Evolutionary conservation across 2,888 invertebrate genomes (phyloP).

Genomic region (Aleiodes testaceus): DNA sequence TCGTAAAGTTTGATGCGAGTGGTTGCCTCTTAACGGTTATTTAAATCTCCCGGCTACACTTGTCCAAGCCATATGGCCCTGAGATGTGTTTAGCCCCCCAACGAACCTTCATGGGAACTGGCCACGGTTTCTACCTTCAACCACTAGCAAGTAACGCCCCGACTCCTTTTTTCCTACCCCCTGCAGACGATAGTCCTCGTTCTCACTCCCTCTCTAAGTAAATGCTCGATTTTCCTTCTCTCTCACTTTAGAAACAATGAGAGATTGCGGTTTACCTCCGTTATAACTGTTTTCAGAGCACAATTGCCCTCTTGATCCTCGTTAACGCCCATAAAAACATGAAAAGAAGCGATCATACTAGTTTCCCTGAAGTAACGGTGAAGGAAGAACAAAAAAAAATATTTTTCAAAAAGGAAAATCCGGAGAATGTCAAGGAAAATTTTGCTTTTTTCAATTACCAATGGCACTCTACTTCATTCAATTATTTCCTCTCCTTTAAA

Average conservation of each 20-base stretch:
- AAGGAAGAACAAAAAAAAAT: neutral
- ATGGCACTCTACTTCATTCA: neutral
- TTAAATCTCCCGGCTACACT: constrained; percentile 72
- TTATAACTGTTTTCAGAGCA: constrained; percentile 32
- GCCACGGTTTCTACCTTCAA: constrained; percentile 55
- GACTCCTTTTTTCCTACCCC: constrained; percentile 49
- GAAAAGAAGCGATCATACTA: constrained; percentile 36
- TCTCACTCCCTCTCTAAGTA: constrained; percentile 60
- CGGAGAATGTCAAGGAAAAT: too few relatives aligned
- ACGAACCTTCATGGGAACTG: constrained; percentile 73
- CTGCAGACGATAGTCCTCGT: constrained; percentile 62
- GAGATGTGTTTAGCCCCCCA: constrained; percentile 64
- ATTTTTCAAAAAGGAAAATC: too few relatives aligned
- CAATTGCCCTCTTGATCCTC: constrained; percentile 38
- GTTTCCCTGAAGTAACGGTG: neutral
- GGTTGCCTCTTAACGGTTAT: constrained; percentile 69
- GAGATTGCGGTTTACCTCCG: constrained; percentile 48
- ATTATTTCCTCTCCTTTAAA: neutral
- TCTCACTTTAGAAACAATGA: constrained; percentile 62
- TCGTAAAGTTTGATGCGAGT: constrained; percentile 2
- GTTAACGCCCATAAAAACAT: constrained; percentile 43
- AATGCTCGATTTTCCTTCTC: constrained; percentile 60
- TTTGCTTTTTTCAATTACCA: too few relatives aligned
- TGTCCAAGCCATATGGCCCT: constrained; percentile 68
- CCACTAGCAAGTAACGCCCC: constrained; percentile 57